Percentiles rank a stretch among this genome's conserved stretches.
These are phyloP conservation scores for Clarias batrachus DNA, from an alignment of 2,113 vertebrate genomes.

Conservation along the genomic window DNA sequence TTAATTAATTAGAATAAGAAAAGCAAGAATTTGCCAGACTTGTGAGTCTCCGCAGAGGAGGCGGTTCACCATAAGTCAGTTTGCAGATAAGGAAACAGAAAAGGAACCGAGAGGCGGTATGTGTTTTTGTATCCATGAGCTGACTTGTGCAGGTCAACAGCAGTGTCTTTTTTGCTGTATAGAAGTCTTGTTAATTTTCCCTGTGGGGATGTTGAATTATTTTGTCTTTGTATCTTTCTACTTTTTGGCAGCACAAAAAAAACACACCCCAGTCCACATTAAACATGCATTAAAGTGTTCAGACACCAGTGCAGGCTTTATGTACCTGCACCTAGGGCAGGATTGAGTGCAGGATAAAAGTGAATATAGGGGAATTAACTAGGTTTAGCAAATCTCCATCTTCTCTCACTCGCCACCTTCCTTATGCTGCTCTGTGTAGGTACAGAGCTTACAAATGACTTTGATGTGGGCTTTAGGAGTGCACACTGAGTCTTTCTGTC, in stretches of 20 bases:
- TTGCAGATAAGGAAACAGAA: not conserved
- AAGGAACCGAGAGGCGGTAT: not conserved
- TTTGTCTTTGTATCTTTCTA: not conserved
- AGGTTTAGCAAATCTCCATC: slow-evolving; percentile 51
- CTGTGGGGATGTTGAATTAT: not conserved
- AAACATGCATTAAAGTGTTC: not conserved
- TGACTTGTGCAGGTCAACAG: not conserved
- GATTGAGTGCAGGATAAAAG: slow-evolving; percentile 51
- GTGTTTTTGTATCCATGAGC: not conserved
- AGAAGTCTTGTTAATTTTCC: not conserved
- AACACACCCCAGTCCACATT: not conserved
- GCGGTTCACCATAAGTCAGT: not conserved
- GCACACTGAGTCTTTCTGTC: slow-evolving; percentile 56
- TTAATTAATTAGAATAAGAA: not conserved
- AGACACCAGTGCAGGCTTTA: not conserved
- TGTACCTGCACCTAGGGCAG: slow-evolving; percentile 47
- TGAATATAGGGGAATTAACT: slow-evolving; percentile 61
- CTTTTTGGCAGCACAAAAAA: not conserved
- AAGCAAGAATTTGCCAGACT: not conserved
- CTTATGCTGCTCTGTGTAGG: slow-evolving; percentile 33
- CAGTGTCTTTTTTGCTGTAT: not conserved
- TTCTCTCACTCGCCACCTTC: slow-evolving; percentile 47
- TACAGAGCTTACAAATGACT: slow-evolving; percentile 17
- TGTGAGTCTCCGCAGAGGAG: not conserved
- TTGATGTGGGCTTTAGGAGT: slow-evolving; percentile 50